Conservation (phyloP, 2,113 vertebrate species). For the Microtus pennsylvanicus region DNA sequence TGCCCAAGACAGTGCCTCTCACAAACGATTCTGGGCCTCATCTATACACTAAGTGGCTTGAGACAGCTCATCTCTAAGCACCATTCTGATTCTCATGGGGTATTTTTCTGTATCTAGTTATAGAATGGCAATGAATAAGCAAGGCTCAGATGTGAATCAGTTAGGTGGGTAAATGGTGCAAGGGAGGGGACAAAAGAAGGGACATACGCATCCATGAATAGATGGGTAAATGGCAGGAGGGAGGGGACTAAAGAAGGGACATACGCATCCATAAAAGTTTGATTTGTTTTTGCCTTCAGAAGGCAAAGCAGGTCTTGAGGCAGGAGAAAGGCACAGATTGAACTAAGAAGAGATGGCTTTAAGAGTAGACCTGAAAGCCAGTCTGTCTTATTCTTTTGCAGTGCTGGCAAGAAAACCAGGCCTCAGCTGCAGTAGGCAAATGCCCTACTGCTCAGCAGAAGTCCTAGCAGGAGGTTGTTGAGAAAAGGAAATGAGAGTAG, state of each 20-base stretch:
- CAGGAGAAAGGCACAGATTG: background rate
- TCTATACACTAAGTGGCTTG: background rate
- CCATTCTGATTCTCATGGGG: background rate
- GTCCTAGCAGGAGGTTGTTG: background rate
- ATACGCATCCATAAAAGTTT: background rate
- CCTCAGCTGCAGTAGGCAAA: background rate
- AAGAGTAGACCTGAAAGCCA: background rate
- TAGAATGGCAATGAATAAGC: background rate
- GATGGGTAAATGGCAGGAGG: background rate
- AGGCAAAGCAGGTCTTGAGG: background rate
- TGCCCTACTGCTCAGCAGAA: background rate
- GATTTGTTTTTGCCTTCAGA: background rate
- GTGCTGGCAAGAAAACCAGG: background rate
- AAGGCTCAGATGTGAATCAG: background rate
- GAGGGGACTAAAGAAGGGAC: too few species aligned
- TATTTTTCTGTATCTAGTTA: background rate
- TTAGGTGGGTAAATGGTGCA: background rate
- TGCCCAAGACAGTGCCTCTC: background rate
- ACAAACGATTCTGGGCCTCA: background rate
- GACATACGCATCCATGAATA: background rate
- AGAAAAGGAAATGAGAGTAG: background rate
- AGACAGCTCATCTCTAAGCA: background rate
- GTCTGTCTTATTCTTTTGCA: background rate
- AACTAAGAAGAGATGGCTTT: background rate
- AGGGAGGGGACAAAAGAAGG: background rate